Evolutionary conservation across 2,888 invertebrate genomes (phyloP).

Genomic region (Slavum lentiscoides): DNA sequence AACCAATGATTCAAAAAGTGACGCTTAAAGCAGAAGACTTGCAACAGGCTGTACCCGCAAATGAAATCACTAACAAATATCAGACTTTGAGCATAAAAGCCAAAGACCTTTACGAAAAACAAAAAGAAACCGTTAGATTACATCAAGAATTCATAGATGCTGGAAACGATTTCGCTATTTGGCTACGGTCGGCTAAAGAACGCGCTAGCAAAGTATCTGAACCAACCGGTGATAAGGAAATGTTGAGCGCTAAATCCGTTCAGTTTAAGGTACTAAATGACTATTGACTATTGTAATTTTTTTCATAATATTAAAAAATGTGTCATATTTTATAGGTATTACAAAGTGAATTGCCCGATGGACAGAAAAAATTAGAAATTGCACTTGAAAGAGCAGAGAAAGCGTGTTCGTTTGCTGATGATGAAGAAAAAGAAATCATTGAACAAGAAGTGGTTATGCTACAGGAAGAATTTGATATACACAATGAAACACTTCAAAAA

Average conservation of each 20-base stretch:
- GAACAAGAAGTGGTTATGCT: conserved; percentile 88
- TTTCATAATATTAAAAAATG: conserved; percentile 4
- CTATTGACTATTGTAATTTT: neutral
- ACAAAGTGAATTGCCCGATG: conserved; percentile 80
- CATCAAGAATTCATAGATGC: conserved; percentile 91
- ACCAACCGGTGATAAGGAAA: conserved; percentile 89
- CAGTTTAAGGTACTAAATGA: conserved; percentile 68
- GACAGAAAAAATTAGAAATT: conserved; percentile 79
- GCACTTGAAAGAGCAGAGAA: conserved; percentile 83
- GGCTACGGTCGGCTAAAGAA: conserved; percentile 90
- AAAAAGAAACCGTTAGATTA: conserved; percentile 85
- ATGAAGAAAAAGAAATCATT: conserved; percentile 85
- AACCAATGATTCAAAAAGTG: conserved; percentile 95
- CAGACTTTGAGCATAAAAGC: conserved; percentile 88
- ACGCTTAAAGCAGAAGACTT: conserved; percentile 90
- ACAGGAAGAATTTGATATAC: conserved; percentile 86
- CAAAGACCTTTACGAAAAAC: conserved; percentile 83
- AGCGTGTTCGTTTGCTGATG: conserved; percentile 81
- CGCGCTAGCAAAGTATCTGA: conserved; percentile 88
- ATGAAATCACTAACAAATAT: conserved; percentile 89
- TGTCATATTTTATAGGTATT: conserved; percentile 63
- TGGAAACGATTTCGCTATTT: conserved; percentile 87
- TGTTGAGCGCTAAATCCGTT: conserved; percentile 80
- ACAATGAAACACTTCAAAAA: conserved; percentile 75
- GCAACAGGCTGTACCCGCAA: conserved; percentile 86